These are phyloP conservation scores for Nyctibius bracteatus DNA, from an alignment of 2,113 vertebrate genomes.

Conservation along the genomic window DNA sequence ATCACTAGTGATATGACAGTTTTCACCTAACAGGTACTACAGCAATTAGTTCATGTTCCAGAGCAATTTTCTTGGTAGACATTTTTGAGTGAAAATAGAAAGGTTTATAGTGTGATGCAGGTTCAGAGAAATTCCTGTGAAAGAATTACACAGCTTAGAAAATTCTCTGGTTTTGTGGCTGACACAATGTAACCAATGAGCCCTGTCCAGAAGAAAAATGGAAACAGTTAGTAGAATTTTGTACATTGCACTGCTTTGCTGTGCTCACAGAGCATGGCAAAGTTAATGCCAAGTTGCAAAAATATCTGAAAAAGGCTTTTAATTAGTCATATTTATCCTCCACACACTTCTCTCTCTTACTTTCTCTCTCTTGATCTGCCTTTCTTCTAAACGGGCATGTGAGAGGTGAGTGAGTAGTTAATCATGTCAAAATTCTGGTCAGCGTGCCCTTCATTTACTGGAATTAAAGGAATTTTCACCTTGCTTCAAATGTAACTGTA, in stretches of 20 bases:
- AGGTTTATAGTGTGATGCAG: background rate
- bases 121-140: background rate
- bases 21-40: background rate
- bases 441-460: conserved; percentile 54
- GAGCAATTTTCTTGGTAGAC: background rate
- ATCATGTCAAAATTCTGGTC: conserved; percentile 49
- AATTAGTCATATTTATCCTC: conserved; percentile 57
- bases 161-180: conserved; percentile 50
- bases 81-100: background rate
- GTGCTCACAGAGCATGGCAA: background rate
- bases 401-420: conserved; percentile 29
- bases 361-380: background rate
- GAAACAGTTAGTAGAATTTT: conserved; percentile 54
- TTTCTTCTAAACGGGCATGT: background rate
- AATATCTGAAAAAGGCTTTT: conserved; percentile 39
- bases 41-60: background rate
- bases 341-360: background rate
- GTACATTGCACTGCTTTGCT: background rate
- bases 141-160: conserved; percentile 1
- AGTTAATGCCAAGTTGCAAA: conserved; percentile 46
- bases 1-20: background rate
- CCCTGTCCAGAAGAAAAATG: conserved; percentile 49
- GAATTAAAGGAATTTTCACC: conserved; percentile 78
- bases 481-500: conserved; percentile 86
- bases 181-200: conserved; percentile 52